Evolutionary conservation across 2,113 vertebrate species (phyloP).

Genomic region (Eulemur rufifrons): DNA sequence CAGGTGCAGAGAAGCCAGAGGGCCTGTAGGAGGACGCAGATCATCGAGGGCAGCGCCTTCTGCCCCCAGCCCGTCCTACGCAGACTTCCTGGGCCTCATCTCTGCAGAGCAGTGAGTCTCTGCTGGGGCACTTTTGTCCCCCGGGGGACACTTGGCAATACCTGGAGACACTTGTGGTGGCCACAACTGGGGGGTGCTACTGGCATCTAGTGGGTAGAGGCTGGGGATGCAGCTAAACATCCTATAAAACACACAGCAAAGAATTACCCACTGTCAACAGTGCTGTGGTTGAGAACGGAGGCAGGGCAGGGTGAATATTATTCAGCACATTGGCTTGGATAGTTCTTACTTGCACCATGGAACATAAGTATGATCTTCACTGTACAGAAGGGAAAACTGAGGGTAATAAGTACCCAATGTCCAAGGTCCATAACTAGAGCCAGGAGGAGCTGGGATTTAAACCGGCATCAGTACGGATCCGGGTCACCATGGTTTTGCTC

Average conservation of each 20-base stretch:
- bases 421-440: background rate
- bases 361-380: background rate
- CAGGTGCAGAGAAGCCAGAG: background rate
- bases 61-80: fast-evolving
- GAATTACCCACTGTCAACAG: background rate
- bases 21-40: background rate
- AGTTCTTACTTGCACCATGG: background rate
- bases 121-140: fast-evolving
- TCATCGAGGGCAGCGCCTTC: fast-evolving
- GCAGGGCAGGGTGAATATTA: fast-evolving
- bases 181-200: background rate
- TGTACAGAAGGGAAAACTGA: background rate
- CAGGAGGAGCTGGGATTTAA: background rate
- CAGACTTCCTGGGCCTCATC: background rate
- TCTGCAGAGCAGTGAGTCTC: background rate
- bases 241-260: background rate
- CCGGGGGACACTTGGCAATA: background rate
- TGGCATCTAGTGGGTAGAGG: background rate
- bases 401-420: background rate
- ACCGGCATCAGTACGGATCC: background rate
- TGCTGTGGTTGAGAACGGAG: fast-evolving
- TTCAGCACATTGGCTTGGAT: fast-evolving
- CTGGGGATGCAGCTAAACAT: background rate
- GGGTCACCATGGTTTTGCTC: fast-evolving
- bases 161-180: background rate